phyloP scores from a whole-genome alignment of 2,113 vertebrate species.

The Platysternon megacephalum region DNA sequence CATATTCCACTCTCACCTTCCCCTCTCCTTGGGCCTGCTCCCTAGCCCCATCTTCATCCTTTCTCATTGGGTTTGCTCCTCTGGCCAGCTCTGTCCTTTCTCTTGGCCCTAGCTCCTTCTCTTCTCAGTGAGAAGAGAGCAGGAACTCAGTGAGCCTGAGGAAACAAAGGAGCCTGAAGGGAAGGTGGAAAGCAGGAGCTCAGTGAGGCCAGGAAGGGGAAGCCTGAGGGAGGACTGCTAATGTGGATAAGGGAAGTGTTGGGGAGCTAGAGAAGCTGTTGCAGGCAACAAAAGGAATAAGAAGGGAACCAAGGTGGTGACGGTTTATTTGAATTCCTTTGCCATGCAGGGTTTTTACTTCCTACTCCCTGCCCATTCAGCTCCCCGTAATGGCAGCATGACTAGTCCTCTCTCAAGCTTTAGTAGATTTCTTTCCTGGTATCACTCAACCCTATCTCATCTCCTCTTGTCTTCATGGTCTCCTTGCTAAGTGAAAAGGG shows the following conservation, averaged over 20 bases:
- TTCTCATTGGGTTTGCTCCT: background rate
- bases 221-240: slow-evolving; percentile 17
- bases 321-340: background rate
- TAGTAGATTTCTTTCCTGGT: background rate
- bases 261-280: slow-evolving; percentile 22
- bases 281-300: slow-evolving; percentile 18
- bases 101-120: slow-evolving; percentile 42
- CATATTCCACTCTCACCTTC: background rate
- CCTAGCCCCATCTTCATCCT: background rate
- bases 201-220: slow-evolving; percentile 41
- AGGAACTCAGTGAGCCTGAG: slow-evolving; percentile 52
- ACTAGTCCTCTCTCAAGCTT: background rate
- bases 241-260: background rate
- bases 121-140: slow-evolving; percentile 21
- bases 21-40: background rate
- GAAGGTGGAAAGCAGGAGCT: slow-evolving; percentile 68
- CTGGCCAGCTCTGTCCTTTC: background rate
- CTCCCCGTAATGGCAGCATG: background rate
- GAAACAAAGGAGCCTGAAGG: slow-evolving; percentile 52
- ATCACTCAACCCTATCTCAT: background rate
- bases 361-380: background rate
- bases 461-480: background rate
- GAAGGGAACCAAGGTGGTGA: background rate
- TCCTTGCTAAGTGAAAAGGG: background rate
- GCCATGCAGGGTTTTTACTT: background rate